Base-by-base conservation (phyloP, 2,888 invertebrate species). In the Alviniconcha strummeri region DNA sequence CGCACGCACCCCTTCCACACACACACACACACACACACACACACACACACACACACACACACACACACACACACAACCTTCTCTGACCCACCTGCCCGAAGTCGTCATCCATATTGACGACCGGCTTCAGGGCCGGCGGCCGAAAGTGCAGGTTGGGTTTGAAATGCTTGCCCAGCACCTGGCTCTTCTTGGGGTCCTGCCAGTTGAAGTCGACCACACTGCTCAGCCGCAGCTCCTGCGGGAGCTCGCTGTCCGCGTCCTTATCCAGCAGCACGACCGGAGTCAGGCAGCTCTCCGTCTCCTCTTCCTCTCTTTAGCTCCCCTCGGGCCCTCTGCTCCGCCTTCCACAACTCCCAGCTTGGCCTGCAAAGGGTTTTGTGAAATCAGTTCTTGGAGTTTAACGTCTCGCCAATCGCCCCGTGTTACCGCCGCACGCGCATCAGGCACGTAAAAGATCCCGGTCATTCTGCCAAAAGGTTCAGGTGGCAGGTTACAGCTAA, bases 91-190 rank as follows among this genome's bases (percentile, higher is more conserved):
- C 81, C 75, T 57, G 57, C 11, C 75, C 74, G 7, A 81, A 64
- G 64, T 81, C 64, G 54, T 81, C 64, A 8, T 52, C 54, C n/a
- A 36, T 36, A 5, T 74, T 5, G 64, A 17, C 17, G 8, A 54
- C 5, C 8, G 15, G 60, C 7, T 57, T 13, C 2, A n/a, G n/a
- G 15, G 81, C 64, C 64, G 57, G 60, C 52, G 19, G 60, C 4
- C 77, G 64, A 71, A 77, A 56, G 19, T 77, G 82, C 11, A 77
- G 64, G 69, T 56, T 67, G 36, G 84, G 77, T 56, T 71, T 56
- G 74, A 83, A 86, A 76, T 69, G 71, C 60, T 81, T 85, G 81
- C 86, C 86, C 64, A 85, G 77, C 17, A 84, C 57, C 8, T 77
- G 81, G 78, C 86, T 86, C 76, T 56, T 82, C 19, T 64, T 78